Base-by-base conservation (phyloP, 2,797 vertebrate species). In the Esox masquinongy region DNA sequence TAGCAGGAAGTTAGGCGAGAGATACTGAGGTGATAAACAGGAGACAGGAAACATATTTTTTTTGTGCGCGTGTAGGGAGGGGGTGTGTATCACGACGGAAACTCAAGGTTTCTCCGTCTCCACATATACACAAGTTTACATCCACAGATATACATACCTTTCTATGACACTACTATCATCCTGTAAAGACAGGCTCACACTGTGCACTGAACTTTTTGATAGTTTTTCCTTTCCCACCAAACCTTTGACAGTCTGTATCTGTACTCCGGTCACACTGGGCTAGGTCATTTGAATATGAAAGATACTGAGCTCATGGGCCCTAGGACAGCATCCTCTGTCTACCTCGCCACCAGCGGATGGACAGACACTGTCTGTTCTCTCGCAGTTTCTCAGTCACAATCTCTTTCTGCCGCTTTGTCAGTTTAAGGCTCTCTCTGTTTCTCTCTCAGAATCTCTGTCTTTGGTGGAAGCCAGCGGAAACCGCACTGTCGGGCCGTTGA, bases 1-100 rank as follows among this genome's bases (percentile, higher is more conserved):
- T 79, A 85, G 85, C 92, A 94, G 92, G 92, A 94, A 91, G 92
- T 90, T 83, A 88, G 82, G 80, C 83, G 82, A 88, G 88, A 84
- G 89, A 88, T 89, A 90, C 85, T 43, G 84, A 84, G 76, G 88
- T 86, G 90, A 94, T 94, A 91, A 91, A 91, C 91, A 88, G 83
- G 81, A 87, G 86, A 84, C 89, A 91, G 92, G 91, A 91, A 92
- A 87, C 83, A 81, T 79, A 85, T 88, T 86, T 79, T 87, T 39
- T 39, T 34, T 34, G 2, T 34, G 34, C 34, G 34, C 34, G 34
- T 39, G 36, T 8, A 3, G 5, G 34, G 34, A 39, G 36, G 36
- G 36, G 7, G 90, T 87, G 88, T 90, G 81, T 85, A 85, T 90
- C 76, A 63, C 74, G 82, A 70, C 84, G 77, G 83, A 90, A 90